Conservation (phyloP, 2,888 invertebrate genomes). For the Argyra leucocephala region DNA sequence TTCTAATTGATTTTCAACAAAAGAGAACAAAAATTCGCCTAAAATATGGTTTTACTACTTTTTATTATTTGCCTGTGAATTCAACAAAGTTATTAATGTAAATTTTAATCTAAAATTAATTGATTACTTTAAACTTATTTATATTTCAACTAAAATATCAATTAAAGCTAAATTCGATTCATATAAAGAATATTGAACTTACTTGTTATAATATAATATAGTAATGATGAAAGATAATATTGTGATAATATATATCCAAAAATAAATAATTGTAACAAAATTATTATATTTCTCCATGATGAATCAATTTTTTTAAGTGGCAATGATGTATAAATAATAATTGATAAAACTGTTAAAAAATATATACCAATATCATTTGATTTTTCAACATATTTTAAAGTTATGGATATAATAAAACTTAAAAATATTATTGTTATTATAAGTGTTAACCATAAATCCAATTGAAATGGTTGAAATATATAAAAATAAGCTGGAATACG, state of each 20-base stretch:
- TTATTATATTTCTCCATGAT: slow-evolving; percentile 7
- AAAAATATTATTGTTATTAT: not conserved
- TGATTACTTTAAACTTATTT: no score
- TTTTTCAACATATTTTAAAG: not conserved
- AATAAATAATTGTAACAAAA: slow-evolving; percentile 13
- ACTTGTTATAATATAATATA: not conserved
- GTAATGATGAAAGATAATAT: slow-evolving; percentile 12
- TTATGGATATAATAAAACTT: not conserved
- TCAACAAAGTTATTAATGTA: no score
- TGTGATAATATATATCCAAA: slow-evolving; percentile 17
- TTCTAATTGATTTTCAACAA: no score
- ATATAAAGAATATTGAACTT: not conserved
- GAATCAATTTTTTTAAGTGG: not conserved
- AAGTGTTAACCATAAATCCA: slow-evolving; percentile 11
- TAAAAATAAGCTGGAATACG: slow-evolving; percentile 13
- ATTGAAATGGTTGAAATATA: slow-evolving; percentile 13
- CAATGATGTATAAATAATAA: slow-evolving; percentile 13
- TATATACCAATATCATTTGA: slow-evolving; percentile 1
- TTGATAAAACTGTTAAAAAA: slow-evolving; percentile 11
- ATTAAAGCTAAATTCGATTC: no score
- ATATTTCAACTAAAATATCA: no score
- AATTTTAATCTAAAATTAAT: no score
- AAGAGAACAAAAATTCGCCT: no score
- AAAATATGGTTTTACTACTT: no score
- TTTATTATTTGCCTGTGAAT: no score